Evolutionary conservation across 2,113 vertebrate genomes (phyloP), one percentile per base, ranked within the genome.

Genomic region (Ptychochromis oligacanthus): DNA sequence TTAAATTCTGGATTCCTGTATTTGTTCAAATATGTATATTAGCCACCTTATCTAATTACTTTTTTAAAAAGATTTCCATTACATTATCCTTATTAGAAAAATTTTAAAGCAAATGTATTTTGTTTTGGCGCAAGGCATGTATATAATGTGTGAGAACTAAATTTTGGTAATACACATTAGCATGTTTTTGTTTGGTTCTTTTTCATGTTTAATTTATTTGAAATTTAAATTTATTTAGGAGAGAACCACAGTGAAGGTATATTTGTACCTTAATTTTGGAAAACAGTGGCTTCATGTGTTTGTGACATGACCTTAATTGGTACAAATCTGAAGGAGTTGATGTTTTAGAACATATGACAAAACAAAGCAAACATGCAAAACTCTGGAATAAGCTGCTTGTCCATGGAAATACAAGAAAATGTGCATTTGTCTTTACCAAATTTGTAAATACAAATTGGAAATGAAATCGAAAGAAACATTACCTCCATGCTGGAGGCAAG

Each of bases 21-120:
- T 93, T 93, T 92, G 90, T 94, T 95, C 88, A 94, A 93, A 94
- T 96, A 94, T 96, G 95, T 96, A 95, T 96, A 96, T 95, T 95
- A 94, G 95, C 93, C 92, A 91, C 86, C 87, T 92, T 93, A 92
- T 92, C 90, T 93, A 91, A 93, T 93, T 87, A n/a, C 65, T 65
- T 90, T 91, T 85, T 89, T 59, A 77, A 43, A n/a, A n/a, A n/a
- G n/a, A 22, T 92, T 92, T 79, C 78, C 79, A 91, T 90, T 87
- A 74, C 85, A 87, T 88, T 86, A 82, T 88, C 83, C 79, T 92
- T 81, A 86, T 85, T 70, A 62, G 60, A 89, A 83, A 87, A 34
- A 75, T 38, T 85, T 87, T 83, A 49, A 61, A 92, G 83, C 59
- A 88, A 78, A 65, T 88, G 75, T 89, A 77, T 90, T 93, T 93